phyloP scores from a whole-genome alignment of 1,140 invertebrate species.

The Proales similis region DNA sequence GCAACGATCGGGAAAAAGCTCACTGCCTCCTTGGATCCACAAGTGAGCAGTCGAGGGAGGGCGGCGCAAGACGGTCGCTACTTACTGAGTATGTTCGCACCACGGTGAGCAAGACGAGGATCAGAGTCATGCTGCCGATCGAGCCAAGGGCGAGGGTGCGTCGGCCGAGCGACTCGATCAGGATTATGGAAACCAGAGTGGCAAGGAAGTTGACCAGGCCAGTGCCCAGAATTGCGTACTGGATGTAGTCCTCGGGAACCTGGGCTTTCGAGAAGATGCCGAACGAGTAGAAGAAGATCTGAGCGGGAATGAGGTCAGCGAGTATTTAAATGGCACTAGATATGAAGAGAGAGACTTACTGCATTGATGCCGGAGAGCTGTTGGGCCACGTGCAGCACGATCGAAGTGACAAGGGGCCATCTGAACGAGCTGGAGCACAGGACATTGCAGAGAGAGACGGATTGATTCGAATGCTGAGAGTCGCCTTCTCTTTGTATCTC shows the following conservation, averaged over 20 bases:
- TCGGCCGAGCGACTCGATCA: slow-evolving; percentile 65
- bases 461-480: slow-evolving; percentile 39
- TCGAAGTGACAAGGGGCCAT: slow-evolving; percentile 44
- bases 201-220: slow-evolving; percentile 77
- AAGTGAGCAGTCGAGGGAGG: too few species aligned
- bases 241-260: slow-evolving; percentile 58
- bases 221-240: slow-evolving; percentile 73
- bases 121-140: slow-evolving; percentile 68
- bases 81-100: slow-evolving; percentile 50
- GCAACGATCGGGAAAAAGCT: slow-evolving; percentile 83
- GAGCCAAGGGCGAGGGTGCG: slow-evolving; percentile 71
- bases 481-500: slow-evolving; percentile 45
- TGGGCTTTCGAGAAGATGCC: too few species aligned
- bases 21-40: too few species aligned
- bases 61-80: slow-evolving; percentile 42
- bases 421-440: slow-evolving; percentile 43
- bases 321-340: background rate
- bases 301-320: slow-evolving; percentile 39
- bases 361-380: slow-evolving; percentile 52
- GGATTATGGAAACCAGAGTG: slow-evolving; percentile 71
- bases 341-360: slow-evolving; percentile 40
- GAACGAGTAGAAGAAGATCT: slow-evolving; percentile 84
- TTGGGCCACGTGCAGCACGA: slow-evolving; percentile 44
- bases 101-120: slow-evolving; percentile 93
- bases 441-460: slow-evolving; percentile 42